A percentile compares a stretch with the other conserved stretches of the same genome.
phyloP scores from a whole-genome alignment of 2,888 invertebrate species.

The Icerya purchasi region DNA sequence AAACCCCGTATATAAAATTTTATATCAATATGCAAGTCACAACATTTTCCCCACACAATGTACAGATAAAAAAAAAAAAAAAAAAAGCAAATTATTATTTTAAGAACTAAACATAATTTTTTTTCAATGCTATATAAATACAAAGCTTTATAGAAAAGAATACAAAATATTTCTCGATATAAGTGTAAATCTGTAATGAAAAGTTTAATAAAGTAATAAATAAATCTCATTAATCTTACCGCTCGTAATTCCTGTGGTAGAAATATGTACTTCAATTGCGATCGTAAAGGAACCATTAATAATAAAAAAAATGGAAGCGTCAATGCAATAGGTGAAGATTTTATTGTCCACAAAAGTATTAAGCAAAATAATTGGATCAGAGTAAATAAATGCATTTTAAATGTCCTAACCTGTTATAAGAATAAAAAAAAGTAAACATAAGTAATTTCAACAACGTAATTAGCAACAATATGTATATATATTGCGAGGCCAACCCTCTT shows the following conservation, averaged over 20 bases:
- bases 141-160: too few relatives aligned
- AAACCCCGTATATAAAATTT: too few relatives aligned
- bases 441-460: neutral
- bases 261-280: conserved; percentile 48
- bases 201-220: too few relatives aligned
- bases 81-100: too few relatives aligned
- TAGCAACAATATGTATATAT: neutral
- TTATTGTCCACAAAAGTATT: conserved; percentile 61
- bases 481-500: neutral
- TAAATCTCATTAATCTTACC: too few relatives aligned
- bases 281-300: conserved; percentile 70
- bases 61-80: too few relatives aligned
- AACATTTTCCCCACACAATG: too few relatives aligned
- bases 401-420: conserved; percentile 58
- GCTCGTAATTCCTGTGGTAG: conserved; percentile 61
- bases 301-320: conserved; percentile 87
- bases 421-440: conserved; percentile 6
- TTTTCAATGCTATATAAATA: too few relatives aligned
- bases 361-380: conserved; percentile 61
- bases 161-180: too few relatives aligned
- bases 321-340: conserved; percentile 69
- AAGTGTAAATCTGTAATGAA: too few relatives aligned
- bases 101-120: too few relatives aligned
- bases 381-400: conserved; percentile 83
- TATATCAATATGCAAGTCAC: too few relatives aligned